A percentile compares a stretch with the other conserved stretches of the same genome.
Evolutionary conservation across 2,113 vertebrate species (phyloP).

Genomic region (Platysternon megacephalum): DNA sequence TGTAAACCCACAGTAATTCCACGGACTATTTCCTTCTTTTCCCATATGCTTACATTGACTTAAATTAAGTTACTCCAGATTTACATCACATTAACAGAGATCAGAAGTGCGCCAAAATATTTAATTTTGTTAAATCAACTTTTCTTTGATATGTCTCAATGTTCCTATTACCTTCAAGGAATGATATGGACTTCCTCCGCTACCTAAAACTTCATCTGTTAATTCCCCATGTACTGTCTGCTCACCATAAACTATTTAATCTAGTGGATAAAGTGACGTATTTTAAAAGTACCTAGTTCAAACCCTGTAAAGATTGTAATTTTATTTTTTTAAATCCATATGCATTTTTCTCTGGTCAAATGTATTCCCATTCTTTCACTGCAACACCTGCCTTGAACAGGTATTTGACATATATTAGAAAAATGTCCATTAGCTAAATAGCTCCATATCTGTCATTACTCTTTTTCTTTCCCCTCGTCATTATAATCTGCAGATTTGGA

Average conservation of each 20-base stretch:
- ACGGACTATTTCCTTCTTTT: slow-evolving; percentile 15
- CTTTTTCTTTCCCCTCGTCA: background rate
- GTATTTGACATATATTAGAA: background rate
- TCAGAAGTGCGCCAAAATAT: slow-evolving; percentile 1
- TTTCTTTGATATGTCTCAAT: background rate
- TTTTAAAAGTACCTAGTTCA: background rate
- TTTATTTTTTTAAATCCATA: background rate
- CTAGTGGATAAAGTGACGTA: background rate
- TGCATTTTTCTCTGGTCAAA: background rate
- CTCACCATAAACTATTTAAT: background rate
- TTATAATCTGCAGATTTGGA: background rate
- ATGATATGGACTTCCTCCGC: background rate
- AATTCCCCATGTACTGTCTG: background rate
- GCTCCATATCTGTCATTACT: background rate
- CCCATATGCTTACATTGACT: background rate
- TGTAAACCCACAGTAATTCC: background rate
- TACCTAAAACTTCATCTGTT: background rate
- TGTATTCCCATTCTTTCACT: fast-evolving
- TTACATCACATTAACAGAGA: slow-evolving; percentile 11
- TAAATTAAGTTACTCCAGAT: background rate
- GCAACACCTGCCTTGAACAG: background rate
- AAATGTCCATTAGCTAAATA: background rate
- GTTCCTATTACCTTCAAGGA: background rate
- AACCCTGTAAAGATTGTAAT: background rate
- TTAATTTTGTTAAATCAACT: slow-evolving; percentile 29